Evolutionary conservation across 1,140 invertebrate genomes (phyloP), one percentile per base, ranked within the genome.

Genomic region (Bombus haemorrhoidalis): DNA sequence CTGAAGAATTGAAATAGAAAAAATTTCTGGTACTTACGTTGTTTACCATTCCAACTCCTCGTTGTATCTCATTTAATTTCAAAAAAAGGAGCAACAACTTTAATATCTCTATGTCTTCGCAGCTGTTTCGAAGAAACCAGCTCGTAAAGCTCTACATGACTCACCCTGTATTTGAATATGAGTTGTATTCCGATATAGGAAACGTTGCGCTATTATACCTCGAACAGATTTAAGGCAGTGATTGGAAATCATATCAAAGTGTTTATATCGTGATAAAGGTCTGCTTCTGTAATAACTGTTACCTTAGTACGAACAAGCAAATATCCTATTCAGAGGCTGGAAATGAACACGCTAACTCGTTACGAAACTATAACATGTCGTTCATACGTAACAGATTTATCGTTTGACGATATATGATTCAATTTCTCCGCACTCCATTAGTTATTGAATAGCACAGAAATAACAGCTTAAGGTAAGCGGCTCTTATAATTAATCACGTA

Each of bases 341-440:
- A 59, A 76, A 39, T 13, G 74, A 39, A 37, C 74, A n/a, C 18
- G 74, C 39, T 62, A 62, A 76, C 53, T 76, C 6, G 74, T 78
- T 64, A 32, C 32, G 37, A 39, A 64, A 43, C 59, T 64, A 62
- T 77, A 62, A 64, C n/a, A 10, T 8, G 75, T 62, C n/a, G 75
- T 77, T 77, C 32, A 41, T 37, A 62, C 12, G 34, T n/a, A 13
- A 6, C 34, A 12, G 43, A 37, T 34, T 41, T 72, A 72, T n/a
- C 69, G 25, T 41, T n/a, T 57, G 4, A 4, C 53, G 75, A 77
- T 62, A 62, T 62, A 62, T 25, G 75, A 77, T 59, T 78, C 57
- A 78, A 78, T 64, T 78, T 66, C 37, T 41, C 75, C 15, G 28
- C 37, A 32, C 57, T 78, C 64, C 57, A 18, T 78, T 78, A 78